Evolutionary conservation across 2,797 vertebrate species (phyloP).

Genomic region (Gymnopithys bicolor): DNA sequence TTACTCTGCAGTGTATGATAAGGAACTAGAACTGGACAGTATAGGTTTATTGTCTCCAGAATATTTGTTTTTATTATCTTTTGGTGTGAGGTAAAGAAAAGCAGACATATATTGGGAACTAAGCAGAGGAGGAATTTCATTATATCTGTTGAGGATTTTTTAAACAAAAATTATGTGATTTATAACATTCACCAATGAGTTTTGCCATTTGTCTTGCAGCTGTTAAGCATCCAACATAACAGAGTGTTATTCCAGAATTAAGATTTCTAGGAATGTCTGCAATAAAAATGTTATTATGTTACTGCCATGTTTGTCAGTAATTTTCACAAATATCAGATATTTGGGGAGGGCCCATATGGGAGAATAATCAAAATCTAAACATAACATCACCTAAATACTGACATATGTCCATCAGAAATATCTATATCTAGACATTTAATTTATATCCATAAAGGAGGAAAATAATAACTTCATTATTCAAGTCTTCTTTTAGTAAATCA

Average conservation of each 20-base stretch:
- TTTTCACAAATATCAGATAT: not conserved
- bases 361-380: not conserved
- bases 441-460: not conserved
- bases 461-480: not conserved
- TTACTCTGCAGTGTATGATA: not conserved
- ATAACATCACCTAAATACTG: not conserved
- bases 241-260: not conserved
- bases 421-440: not conserved
- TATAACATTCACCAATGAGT: not conserved
- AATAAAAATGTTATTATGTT: not conserved
- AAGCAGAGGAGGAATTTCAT: not conserved
- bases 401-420: not conserved
- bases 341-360: not conserved
- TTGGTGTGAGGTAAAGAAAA: not conserved
- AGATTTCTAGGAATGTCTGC: not conserved
- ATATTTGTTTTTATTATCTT: not conserved
- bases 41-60: not conserved
- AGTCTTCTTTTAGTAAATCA: not conserved
- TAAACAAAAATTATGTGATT: not conserved
- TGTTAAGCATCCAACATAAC: not conserved
- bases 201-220: not conserved
- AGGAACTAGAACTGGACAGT: not conserved
- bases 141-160: not conserved
- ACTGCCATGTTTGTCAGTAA: not conserved
- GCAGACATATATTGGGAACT: not conserved